Evolutionary conservation across 2,797 vertebrate species (phyloP), one percentile per base, ranked within the genome.

Genomic region (Lepus oiostolus): DNA sequence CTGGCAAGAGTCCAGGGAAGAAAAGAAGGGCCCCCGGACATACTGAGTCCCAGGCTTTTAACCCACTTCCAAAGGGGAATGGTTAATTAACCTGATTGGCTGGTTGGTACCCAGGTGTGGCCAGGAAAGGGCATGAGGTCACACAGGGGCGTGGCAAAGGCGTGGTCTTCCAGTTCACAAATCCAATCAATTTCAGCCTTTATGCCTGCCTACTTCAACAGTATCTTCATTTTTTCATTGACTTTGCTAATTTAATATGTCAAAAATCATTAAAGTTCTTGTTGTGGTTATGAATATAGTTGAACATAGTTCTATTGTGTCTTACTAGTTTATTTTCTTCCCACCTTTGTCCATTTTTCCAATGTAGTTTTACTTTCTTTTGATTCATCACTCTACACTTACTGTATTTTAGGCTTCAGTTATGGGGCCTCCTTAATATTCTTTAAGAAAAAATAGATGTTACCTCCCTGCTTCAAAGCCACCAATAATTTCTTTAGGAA

Each of bases 241-340:
- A 11, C 11, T 52, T 62, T 32, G n/a, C 7, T 75, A 32, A 10
- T 77, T 30, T 52, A 75, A 54, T 30, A 68, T 10, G 7, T 28
- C 16, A 85, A 84, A 87, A 68, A 32, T 32, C 1, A 47, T 35
- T 62, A 74, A 54, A 93, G 70, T 50, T n/a, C 63, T 50, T 79
- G 12, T 47, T 70, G 77, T 35, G 28, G 32, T 58, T 21, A 24
- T 10, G 58, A 79, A 9, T 87, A 0, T 21, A 35, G 4, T 1
- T 62, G n/a, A 90, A 70, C 2, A 32, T 28, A 35, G 7, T 62
- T 88, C 32, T 30, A 4, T 76, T 76, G 42, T 47, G 42, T 85
- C 63, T 89, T 91, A 75, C 2, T 58, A 35, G 52, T 68, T 74
- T 82, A 24, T 84, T 85, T 42, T 90, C 32, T 85, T 81, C 91